Evolutionary conservation across 2,797 vertebrate species (phyloP).

Genomic region (Crenichthys baileyi): DNA sequence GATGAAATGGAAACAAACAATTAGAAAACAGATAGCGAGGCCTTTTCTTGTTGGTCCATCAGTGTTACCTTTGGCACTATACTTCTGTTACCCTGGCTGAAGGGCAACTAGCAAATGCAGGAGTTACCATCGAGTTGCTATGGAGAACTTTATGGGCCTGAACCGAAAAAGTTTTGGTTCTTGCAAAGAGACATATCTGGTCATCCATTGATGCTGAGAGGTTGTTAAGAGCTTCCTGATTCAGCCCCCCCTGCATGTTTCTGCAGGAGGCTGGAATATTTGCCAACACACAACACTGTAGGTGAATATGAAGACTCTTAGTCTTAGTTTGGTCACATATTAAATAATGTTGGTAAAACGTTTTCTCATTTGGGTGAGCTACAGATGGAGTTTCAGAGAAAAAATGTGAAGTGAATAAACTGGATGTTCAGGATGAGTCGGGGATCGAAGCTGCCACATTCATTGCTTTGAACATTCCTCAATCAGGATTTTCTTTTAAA

Average conservation of each 20-base stretch:
- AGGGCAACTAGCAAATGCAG: neutral
- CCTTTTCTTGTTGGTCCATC: neutral
- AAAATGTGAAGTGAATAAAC: neutral
- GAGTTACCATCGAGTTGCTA: too few relatives aligned
- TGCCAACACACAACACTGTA: neutral
- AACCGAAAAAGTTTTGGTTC: too few relatives aligned
- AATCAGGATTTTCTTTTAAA: conserved; percentile 48
- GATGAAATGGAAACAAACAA: neutral
- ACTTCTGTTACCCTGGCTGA: neutral
- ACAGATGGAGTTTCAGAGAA: too few relatives aligned
- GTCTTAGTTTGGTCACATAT: neutral
- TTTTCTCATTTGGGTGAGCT: too few relatives aligned
- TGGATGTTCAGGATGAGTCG: neutral
- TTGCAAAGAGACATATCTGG: too few relatives aligned
- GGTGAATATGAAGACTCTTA: neutral
- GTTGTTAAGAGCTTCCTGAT: conserved; percentile 15
- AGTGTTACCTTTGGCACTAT: neutral
- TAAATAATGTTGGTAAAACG: too few relatives aligned
- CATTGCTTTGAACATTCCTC: conserved; percentile 22
- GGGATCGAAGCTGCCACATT: conserved; percentile 45
- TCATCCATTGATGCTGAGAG: conserved; percentile 29
- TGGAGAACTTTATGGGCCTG: too few relatives aligned
- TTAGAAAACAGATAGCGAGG: neutral
- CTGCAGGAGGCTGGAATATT: neutral
- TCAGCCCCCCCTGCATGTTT: neutral